Evolutionary conservation across 2,113 vertebrate genomes (phyloP).

Genomic region (Callochromis pleurospilus): DNA sequence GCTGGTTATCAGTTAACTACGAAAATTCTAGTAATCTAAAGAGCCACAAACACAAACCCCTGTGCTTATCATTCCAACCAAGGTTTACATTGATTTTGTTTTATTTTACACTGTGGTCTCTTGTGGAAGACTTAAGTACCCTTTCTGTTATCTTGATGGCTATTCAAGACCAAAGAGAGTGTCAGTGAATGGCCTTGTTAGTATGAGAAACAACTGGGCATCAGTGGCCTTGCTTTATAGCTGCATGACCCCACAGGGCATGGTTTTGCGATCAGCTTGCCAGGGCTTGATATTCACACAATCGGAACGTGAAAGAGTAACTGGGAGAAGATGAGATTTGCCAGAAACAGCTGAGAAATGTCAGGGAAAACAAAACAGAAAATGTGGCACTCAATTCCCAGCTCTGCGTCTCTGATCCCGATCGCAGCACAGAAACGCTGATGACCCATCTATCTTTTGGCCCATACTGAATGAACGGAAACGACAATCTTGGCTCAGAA

Average conservation of each 20-base stretch:
- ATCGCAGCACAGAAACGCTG: neutral
- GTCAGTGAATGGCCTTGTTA: neutral
- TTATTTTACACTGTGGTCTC: neutral
- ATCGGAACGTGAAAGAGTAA: neutral
- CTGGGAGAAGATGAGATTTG: neutral
- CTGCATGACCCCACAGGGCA: neutral
- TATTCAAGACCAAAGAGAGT: neutral
- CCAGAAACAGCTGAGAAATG: neutral
- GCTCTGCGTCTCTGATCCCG: neutral
- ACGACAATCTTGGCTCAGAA: conserved; percentile 11
- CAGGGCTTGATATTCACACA: neutral
- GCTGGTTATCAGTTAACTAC: neutral
- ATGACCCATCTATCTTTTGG: conserved; percentile 18
- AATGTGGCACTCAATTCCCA: neutral
- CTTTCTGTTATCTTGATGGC: neutral
- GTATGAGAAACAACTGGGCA: neutral
- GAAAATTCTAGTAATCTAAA: neutral
- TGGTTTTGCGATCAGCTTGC: neutral
- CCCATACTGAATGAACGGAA: conserved; percentile 54
- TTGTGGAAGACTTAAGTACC: neutral
- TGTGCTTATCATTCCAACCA: neutral
- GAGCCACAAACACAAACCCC: neutral
- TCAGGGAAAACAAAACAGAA: neutral
- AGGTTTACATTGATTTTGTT: neutral
- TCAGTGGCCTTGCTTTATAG: neutral